These are phyloP conservation scores for Papilio machaon DNA, from an alignment of 1,140 invertebrate genomes.

Conservation along the genomic window DNA sequence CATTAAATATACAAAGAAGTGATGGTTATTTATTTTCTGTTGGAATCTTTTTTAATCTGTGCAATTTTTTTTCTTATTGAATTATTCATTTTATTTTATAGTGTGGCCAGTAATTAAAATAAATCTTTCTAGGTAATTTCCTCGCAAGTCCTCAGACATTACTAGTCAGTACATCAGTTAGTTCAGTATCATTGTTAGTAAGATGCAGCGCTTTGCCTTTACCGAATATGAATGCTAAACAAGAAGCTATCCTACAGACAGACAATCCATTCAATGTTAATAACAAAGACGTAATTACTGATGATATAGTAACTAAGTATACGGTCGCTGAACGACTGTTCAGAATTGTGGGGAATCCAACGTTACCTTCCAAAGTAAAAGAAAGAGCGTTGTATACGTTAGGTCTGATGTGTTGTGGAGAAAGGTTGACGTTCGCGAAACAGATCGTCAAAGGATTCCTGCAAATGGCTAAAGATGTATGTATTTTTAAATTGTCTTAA, in stretches of 20 bases:
- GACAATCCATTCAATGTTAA: conserved; percentile 68
- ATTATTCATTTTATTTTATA: not conserved
- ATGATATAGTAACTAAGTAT: conserved; percentile 82
- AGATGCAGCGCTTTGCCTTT: conserved; percentile 86
- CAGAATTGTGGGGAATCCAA: conserved; percentile 84
- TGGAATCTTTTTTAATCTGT: not conserved
- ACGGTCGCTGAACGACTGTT: conserved; percentile 83
- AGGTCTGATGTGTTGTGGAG: conserved; percentile 90
- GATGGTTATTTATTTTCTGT: not conserved
- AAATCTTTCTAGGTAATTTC: conserved; percentile 81
- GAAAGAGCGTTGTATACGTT: conserved; percentile 88
- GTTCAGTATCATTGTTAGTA: conserved; percentile 87
- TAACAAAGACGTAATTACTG: conserved; percentile 42
- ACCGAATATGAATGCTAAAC: conserved; percentile 66
- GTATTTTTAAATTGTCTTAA: conserved; percentile 41
- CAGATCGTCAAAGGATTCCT: conserved; percentile 88
- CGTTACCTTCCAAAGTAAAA: conserved; percentile 85
- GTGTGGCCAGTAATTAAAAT: not conserved
- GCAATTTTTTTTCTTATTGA: not conserved
- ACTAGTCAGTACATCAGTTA: conserved; percentile 84
- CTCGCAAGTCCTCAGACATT: conserved; percentile 83
- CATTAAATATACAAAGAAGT: too few relatives aligned
- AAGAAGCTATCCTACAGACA: conserved; percentile 60
- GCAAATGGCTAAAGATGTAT: conserved; percentile 87
- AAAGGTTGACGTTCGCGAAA: conserved; percentile 86